Conservation (phyloP, 2,113 vertebrate genomes). For the Ornithorhynchus anatinus region DNA sequence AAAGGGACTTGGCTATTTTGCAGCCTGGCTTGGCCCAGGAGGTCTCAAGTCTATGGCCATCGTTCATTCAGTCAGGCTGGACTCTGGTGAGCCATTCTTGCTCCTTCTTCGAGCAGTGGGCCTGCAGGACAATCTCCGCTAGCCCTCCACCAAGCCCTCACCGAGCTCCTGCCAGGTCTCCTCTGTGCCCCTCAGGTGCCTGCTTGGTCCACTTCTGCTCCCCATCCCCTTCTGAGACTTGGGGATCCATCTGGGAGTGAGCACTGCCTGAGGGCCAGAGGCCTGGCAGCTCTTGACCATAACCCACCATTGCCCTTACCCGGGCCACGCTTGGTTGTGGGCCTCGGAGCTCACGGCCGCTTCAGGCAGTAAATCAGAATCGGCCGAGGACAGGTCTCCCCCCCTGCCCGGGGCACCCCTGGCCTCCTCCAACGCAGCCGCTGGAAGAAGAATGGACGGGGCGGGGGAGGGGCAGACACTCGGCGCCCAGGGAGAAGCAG, state of each 20-base stretch:
- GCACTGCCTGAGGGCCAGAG: not conserved
- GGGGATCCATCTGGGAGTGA: not conserved
- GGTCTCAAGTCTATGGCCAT: too few species aligned
- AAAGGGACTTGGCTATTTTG: too few species aligned
- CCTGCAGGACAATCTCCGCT: too few species aligned
- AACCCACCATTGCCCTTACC: not conserved
- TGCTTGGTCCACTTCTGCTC: not conserved
- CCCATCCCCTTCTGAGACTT: not conserved
- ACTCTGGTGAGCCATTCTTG: too few species aligned
- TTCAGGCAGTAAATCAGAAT: too few species aligned
- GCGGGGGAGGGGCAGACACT: not conserved
- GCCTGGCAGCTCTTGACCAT: not conserved
- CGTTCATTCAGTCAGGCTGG: too few species aligned
- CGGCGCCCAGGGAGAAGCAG: slow-evolving; percentile 74
- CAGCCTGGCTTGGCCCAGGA: too few species aligned
- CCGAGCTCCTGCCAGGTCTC: not conserved
- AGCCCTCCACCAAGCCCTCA: too few species aligned
- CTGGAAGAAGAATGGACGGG: not conserved
- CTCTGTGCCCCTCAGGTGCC: not conserved
- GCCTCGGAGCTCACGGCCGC: too few species aligned
- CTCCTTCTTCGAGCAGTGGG: too few species aligned
- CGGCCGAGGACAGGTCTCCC: too few species aligned
- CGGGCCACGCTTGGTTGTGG: not conserved
- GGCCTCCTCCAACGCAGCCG: not conserved
- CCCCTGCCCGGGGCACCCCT: not conserved